These are phyloP conservation scores for Aptenodytes forsteri DNA, from an alignment of 2,113 vertebrate genomes.

Conservation along the genomic window DNA sequence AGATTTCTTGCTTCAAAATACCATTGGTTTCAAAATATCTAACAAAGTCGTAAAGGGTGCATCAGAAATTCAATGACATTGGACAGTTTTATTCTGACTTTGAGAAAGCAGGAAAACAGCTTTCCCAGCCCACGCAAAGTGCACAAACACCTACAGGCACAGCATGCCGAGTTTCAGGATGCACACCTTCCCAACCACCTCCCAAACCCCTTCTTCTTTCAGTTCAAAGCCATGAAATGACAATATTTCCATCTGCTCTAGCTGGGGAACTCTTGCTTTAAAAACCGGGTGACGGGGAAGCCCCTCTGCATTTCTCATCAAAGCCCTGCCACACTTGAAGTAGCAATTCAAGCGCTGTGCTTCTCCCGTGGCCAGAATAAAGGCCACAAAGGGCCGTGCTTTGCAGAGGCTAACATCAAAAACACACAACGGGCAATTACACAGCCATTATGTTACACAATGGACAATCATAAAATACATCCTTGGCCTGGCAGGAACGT, in stretches of 20 bases:
- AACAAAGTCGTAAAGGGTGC: neutral
- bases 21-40: fast-evolving
- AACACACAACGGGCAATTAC: neutral
- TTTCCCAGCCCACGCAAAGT: neutral
- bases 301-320: fast-evolving
- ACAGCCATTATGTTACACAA: neutral
- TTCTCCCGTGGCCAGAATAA: neutral
- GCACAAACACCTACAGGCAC: neutral
- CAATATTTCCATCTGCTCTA: neutral
- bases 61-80: neutral
- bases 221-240: neutral
- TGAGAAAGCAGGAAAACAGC: neutral
- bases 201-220: neutral
- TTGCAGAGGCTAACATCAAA: neutral
- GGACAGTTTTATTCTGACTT: neutral
- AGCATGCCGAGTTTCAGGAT: fast-evolving
- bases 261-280: neutral
- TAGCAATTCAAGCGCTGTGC: fast-evolving
- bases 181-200: neutral
- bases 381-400: neutral
- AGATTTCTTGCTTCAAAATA: neutral
- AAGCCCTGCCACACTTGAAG: neutral
- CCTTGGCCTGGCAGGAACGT: neutral
- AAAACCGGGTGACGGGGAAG: neutral
- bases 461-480: neutral